Conservation (phyloP, 2,888 invertebrate genomes). For the Sisyra nigra region DNA sequence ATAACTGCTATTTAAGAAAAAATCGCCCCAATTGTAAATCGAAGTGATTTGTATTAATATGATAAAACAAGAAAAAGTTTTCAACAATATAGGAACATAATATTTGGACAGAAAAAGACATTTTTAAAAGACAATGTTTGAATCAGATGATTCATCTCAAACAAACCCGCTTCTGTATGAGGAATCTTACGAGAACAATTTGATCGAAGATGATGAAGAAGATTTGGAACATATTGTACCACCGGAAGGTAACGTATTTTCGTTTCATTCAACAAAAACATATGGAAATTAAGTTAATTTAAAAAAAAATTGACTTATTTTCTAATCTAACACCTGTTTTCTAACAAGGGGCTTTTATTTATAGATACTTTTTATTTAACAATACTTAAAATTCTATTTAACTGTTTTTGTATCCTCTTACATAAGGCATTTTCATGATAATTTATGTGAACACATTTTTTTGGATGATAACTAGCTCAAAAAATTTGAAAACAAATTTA, state of each 20-base stretch:
- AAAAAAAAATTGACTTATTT: not conserved
- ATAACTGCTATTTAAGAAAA: too few species aligned
- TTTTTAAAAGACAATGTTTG: conserved; percentile 4
- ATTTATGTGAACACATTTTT: too few species aligned
- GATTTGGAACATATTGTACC: conserved; percentile 25
- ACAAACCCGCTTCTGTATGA: conserved; percentile 10
- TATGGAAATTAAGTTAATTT: not conserved
- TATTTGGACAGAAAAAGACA: not conserved
- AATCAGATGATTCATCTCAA: conserved; percentile 4
- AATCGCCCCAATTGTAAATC: not conserved
- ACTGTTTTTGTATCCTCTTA: too few species aligned
- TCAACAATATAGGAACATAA: not conserved
- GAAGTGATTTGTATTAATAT: not conserved
- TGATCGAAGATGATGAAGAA: conserved; percentile 24
- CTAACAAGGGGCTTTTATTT: not conserved
- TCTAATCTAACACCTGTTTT: not conserved
- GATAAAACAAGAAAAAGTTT: not conserved
- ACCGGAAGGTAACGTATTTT: conserved; percentile 22
- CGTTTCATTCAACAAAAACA: too few species aligned
- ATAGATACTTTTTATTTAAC: too few species aligned
- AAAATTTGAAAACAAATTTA: too few species aligned
- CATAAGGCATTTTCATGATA: too few species aligned
- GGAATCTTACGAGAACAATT: conserved; percentile 16
- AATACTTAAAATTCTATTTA: too few species aligned
- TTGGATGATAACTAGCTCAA: too few species aligned